phyloP scores from a whole-genome alignment of 2,797 vertebrate species.

The Ficedula albicollis region DNA sequence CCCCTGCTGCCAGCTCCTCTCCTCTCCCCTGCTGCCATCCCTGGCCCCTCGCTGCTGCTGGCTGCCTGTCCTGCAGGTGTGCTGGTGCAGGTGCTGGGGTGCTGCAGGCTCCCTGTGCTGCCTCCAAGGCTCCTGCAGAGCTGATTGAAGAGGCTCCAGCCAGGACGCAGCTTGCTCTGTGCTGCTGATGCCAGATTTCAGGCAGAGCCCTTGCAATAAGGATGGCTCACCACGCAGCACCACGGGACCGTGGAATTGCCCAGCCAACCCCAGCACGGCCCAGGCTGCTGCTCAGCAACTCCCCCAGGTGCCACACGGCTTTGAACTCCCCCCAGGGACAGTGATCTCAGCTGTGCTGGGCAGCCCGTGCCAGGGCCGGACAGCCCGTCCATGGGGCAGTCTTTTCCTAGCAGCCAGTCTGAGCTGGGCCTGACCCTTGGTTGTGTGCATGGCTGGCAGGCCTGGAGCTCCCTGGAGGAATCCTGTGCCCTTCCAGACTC shows the following conservation, averaged over 20 bases:
- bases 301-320: not conserved
- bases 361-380: not conserved
- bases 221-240: not conserved
- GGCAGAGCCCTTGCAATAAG: not conserved
- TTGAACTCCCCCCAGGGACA: not conserved
- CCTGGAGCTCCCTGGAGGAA: not conserved
- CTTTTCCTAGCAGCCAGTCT: not conserved
- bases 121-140: conserved; percentile 58
- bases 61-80: conserved; percentile 51
- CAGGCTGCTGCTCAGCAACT: not conserved
- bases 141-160: conserved; percentile 43
- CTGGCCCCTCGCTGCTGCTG: no score
- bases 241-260: not conserved
- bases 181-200: conserved; percentile 23
- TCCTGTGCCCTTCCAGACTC: not conserved
- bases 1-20: no score
- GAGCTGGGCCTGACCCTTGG: not conserved
- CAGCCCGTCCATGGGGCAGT: not conserved
- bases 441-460: no score
- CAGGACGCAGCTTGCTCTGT: conserved; percentile 28
- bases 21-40: no score
- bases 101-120: not conserved
- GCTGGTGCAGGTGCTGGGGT: not conserved
- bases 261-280: not conserved
- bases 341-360: not conserved